A percentile compares a stretch with the other conserved stretches of the same genome.
Conservation (phyloP, 2,888 invertebrate species). For the Cordilura impudica region DNA sequence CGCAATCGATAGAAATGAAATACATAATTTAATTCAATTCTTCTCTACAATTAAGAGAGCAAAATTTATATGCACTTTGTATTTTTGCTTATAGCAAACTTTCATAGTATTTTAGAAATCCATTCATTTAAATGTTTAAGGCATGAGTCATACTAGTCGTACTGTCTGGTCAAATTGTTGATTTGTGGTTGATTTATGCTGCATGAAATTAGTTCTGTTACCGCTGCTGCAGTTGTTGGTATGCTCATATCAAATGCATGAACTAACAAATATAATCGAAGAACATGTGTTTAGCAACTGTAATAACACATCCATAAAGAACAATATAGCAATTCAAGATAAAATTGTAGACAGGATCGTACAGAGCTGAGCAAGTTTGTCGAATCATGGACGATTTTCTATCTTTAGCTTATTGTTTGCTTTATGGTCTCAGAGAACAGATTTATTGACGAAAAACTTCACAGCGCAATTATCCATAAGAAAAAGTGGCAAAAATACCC, state of each 20-base stretch:
- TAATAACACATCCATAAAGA: background rate
- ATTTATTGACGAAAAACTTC: too few relatives aligned
- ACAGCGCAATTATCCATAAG: too few relatives aligned
- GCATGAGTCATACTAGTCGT: conserved; percentile 50
- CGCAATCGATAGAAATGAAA: background rate
- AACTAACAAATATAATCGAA: conserved; percentile 34
- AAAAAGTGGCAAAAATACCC: too few relatives aligned
- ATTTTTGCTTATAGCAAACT: background rate
- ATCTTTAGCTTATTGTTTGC: too few relatives aligned
- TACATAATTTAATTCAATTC: background rate
- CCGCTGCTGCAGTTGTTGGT: conserved; percentile 4
- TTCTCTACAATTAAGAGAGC: background rate
- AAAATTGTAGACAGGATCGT: background rate
- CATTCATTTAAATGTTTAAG: background rate
- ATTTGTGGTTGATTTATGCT: conserved; percentile 50
- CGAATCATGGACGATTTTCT: too few relatives aligned
- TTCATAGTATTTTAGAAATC: background rate
- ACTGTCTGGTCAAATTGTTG: conserved; percentile 45
- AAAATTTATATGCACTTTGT: background rate
- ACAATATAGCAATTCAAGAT: background rate
- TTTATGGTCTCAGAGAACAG: too few relatives aligned
- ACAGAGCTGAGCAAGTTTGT: too few relatives aligned
- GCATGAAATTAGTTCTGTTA: conserved; percentile 40
- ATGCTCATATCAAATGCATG: conserved; percentile 11
- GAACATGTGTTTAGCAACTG: conserved; percentile 34